A percentile compares a stretch with the other conserved stretches of the same genome.
Evolutionary conservation across 2,113 vertebrate genomes (phyloP).

Genomic region (Trichomycterus rosablanca): DNA sequence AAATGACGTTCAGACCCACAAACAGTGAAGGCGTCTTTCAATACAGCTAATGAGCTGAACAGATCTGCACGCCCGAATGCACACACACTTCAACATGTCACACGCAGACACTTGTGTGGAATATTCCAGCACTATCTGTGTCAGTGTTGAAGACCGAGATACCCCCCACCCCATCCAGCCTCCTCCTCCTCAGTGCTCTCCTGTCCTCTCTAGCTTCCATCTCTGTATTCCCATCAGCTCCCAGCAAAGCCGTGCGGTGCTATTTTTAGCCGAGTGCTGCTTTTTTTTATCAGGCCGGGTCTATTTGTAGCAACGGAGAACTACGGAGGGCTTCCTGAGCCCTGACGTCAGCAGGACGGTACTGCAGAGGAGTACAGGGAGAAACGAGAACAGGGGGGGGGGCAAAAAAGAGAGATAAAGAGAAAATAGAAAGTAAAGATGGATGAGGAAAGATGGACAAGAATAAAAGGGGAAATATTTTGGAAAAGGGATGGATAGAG

Average conservation of each 20-base stretch:
- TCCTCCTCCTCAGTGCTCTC: constrained; percentile 22
- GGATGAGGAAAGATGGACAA: constrained; percentile 29
- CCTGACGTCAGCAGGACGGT: constrained; percentile 65
- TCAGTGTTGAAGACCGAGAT: constrained; percentile 49
- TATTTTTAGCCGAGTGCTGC: constrained; percentile 69
- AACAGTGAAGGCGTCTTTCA: no score
- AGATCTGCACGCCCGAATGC: no score
- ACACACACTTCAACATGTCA: not conserved
- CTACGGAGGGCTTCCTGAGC: constrained; percentile 72
- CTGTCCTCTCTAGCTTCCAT: constrained; percentile 14
- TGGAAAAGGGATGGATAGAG: constrained; percentile 10
- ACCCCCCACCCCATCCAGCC: constrained; percentile 45
- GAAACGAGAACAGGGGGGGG: not conserved
- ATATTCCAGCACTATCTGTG: constrained; percentile 38
- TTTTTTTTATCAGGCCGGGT: constrained; percentile 66
- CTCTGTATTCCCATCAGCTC: constrained; percentile 53
- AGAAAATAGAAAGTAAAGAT: constrained; percentile 13
- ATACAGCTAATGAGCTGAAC: no score
- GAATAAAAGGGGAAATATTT: constrained; percentile 19
- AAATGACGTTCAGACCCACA: no score
- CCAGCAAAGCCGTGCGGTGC: constrained; percentile 60
- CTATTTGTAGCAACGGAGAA: constrained; percentile 70
- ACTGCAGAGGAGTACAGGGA: constrained; percentile 58
- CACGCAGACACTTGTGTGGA: not conserved
- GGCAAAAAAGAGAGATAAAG: constrained; percentile 19